Evolutionary conservation across 1,140 invertebrate genomes (phyloP).

Genomic region (Sminthurides bifidus): DNA sequence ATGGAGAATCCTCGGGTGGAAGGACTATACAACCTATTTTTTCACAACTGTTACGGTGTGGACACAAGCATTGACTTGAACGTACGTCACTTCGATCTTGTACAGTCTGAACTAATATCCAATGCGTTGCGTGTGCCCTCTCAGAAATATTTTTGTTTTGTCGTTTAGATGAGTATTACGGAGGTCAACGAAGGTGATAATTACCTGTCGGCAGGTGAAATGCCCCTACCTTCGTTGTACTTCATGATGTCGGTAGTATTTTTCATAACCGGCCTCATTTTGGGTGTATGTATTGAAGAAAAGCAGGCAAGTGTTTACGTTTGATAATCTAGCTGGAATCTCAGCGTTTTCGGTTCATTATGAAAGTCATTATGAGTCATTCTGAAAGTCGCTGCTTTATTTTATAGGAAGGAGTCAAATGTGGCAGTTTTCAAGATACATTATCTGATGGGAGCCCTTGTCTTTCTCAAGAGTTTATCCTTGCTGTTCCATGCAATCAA

Average conservation of each 20-base stretch:
- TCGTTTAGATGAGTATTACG: conserved; percentile 61
- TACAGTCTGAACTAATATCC: not conserved
- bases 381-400: not conserved
- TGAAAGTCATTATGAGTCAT: not conserved
- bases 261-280: conserved; percentile 71
- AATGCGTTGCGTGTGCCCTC: not conserved
- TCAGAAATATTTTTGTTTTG: conserved; percentile 13
- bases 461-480: conserved; percentile 84
- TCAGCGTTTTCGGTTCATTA: too few species aligned
- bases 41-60: conserved; percentile 79
- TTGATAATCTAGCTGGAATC: conserved; percentile 1
- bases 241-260: conserved; percentile 84
- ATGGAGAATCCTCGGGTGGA: conserved; percentile 71
- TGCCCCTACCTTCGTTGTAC: conserved; percentile 85
- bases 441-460: conserved; percentile 88
- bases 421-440: conserved; percentile 83
- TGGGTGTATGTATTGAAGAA: conserved; percentile 83
- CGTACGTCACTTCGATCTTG: conserved; percentile 39
- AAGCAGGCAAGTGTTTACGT: conserved; percentile 54
- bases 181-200: conserved; percentile 69
- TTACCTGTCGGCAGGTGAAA: conserved; percentile 92
- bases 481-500: conserved; percentile 93
- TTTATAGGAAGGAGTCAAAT: conserved; percentile 21
- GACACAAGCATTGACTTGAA: conserved; percentile 46
- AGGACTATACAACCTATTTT: conserved; percentile 89